Percentiles rank a stretch among this genome's conserved stretches.
These are phyloP conservation scores for Aulostomus chinensis DNA, from an alignment of 2,797 vertebrate genomes.

Conservation along the genomic window DNA sequence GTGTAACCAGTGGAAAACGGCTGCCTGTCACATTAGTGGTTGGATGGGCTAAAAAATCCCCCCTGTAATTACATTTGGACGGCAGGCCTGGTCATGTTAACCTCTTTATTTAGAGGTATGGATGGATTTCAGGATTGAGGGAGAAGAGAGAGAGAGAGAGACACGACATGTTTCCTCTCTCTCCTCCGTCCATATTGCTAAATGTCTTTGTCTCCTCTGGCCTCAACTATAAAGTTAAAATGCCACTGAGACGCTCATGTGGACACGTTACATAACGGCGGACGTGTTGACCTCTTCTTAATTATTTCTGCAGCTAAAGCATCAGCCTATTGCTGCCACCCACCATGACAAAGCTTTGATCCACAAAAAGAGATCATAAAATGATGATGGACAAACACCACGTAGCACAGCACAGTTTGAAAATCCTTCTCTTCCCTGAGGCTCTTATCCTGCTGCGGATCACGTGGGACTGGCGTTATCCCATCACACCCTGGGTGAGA, in stretches of 20 bases:
- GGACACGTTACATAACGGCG: too few species aligned
- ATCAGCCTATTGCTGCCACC: background rate
- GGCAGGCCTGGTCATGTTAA: conserved; percentile 67
- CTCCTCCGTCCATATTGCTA: too few species aligned
- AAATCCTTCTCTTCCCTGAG: background rate
- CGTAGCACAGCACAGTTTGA: background rate
- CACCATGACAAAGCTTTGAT: background rate
- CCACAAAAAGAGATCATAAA: background rate
- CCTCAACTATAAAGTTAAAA: background rate
- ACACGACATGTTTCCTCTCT: conserved; percentile 2
- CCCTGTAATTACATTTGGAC: conserved; percentile 69
- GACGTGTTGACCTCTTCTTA: too few species aligned
- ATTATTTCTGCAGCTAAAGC: background rate
- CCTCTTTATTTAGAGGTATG: conserved; percentile 72
- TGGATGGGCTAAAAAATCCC: conserved; percentile 72
- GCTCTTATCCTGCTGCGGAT: background rate
- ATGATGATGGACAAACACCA: background rate
- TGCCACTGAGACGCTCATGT: too few species aligned
- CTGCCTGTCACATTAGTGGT: conserved; percentile 77
- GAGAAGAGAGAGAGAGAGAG: conserved; percentile 5
- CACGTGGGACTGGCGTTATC: background rate
- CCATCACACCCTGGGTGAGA: background rate
- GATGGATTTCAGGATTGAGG: conserved; percentile 58
- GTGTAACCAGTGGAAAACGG: conserved; percentile 57
- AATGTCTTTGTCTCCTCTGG: background rate